phyloP scores from a whole-genome alignment of 92 coral and sea anemone species.

The Blastomussa wellsi region DNA sequence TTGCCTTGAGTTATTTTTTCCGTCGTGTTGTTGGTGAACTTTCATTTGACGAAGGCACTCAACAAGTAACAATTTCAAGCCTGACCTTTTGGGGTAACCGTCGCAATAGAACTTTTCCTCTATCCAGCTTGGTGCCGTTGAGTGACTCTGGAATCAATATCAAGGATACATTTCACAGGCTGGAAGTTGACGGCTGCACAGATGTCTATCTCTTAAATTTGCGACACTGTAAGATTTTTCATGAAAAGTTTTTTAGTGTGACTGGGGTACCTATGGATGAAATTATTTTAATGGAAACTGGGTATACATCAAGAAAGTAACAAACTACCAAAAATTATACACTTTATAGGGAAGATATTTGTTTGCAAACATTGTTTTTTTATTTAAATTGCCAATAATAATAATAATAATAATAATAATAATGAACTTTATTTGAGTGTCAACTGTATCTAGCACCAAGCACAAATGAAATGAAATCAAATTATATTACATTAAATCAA shows the following conservation, averaged over 20 bases:
- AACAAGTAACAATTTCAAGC: constrained; percentile 68
- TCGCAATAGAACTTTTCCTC: constrained; percentile 50
- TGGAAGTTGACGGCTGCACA: constrained; percentile 52
- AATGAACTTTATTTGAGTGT: too few species aligned
- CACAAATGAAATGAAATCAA: too few species aligned
- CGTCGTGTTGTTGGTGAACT: constrained; percentile 82
- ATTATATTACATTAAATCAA: too few species aligned
- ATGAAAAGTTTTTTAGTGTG: constrained; percentile 44
- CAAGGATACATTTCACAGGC: constrained; percentile 69
- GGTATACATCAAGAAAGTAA: neutral
- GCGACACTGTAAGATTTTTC: constrained; percentile 67
- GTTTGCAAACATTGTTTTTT: too few species aligned
- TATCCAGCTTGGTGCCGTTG: constrained; percentile 50
- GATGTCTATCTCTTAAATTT: constrained; percentile 66
- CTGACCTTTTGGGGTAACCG: constrained; percentile 91
- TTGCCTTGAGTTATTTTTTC: constrained; percentile 78
- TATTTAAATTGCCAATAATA: too few species aligned
- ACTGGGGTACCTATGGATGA: constrained; percentile 47
- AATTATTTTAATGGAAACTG: neutral
- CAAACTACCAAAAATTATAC: neutral
- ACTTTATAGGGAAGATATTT: too few species aligned
- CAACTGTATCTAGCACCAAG: too few species aligned
- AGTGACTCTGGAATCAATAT: constrained; percentile 70
- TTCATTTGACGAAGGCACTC: constrained; percentile 40
- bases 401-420: too few species aligned